Conservation (phyloP, 1,140 invertebrate species). For the Aphelenchoides besseyi region DNA sequence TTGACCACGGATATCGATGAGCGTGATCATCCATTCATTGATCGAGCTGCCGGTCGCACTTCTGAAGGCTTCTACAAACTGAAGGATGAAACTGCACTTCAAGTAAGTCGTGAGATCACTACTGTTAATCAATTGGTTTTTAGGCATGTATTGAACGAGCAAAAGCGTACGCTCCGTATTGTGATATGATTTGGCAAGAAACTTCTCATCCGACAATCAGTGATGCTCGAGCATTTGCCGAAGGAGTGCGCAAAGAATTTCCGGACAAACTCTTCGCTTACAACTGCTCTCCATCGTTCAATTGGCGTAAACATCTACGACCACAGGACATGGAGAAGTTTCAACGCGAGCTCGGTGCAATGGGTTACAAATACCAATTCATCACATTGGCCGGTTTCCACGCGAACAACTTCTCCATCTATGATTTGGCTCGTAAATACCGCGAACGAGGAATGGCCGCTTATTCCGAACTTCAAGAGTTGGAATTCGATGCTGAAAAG, state of each 20-base stretch:
- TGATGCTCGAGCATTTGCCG: constrained; percentile 63
- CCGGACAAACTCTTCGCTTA: constrained; percentile 64
- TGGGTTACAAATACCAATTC: constrained; percentile 65
- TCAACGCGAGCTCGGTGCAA: constrained; percentile 62
- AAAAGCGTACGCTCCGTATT: constrained; percentile 63
- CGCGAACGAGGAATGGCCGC: constrained; percentile 61
- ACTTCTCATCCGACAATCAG: constrained; percentile 60
- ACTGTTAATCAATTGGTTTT: constrained; percentile 26
- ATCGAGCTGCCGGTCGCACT: constrained; percentile 59
- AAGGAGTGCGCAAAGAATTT: constrained; percentile 62
- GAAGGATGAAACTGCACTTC: constrained; percentile 53
- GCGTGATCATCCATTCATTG: constrained; percentile 63
- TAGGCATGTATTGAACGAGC: constrained; percentile 62
- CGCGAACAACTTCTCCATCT: constrained; percentile 63
- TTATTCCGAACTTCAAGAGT: constrained; percentile 63
- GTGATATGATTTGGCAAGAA: constrained; percentile 64
- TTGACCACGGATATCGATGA: constrained; percentile 62
- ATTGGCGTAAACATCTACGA: constrained; percentile 63
- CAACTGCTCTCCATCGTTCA: constrained; percentile 64
- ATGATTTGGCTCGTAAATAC: constrained; percentile 62
- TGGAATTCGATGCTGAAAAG: constrained; percentile 62
- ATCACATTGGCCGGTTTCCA: constrained; percentile 64
- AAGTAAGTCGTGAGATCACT: neutral
- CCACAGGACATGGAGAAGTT: constrained; percentile 63
- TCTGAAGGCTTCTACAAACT: constrained; percentile 62